Percentiles rank a stretch among this genome's conserved stretches.
Conservation (phyloP, 2,797 vertebrate species). For the Tapirus indicus region DNA sequence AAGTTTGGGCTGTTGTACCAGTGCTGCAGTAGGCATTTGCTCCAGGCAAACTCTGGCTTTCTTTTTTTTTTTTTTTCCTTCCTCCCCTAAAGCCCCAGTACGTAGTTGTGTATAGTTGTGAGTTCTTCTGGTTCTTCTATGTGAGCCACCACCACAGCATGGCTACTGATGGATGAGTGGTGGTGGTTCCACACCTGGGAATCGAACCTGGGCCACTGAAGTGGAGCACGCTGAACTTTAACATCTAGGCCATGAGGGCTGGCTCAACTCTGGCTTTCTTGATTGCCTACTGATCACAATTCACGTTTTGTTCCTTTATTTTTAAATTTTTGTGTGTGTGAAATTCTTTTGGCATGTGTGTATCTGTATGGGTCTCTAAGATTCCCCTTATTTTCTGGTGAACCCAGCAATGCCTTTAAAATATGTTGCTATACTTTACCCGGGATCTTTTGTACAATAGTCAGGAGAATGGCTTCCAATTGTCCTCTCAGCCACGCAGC, state of each 20-base stretch:
- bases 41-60: background rate
- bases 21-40: background rate
- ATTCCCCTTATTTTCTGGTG: background rate
- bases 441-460: background rate
- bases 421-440: background rate
- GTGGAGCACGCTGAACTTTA: no score
- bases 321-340: background rate
- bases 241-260: no score
- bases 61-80: background rate
- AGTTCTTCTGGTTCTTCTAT: no score
- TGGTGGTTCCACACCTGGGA: no score
- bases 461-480: background rate
- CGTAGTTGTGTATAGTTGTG: no score
- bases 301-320: background rate
- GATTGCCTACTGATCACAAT: background rate
- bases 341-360: background rate
- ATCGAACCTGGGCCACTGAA: no score
- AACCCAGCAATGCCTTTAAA: slow-evolving; percentile 21
- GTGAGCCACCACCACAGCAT: no score
- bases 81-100: no score
- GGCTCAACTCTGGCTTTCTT: background rate
- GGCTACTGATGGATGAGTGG: no score
- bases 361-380: background rate
- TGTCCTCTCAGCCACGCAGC: background rate
- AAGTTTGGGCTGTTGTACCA: background rate